Conservation (phyloP, 2,888 invertebrate species). For the Dendrolimus pini region DNA sequence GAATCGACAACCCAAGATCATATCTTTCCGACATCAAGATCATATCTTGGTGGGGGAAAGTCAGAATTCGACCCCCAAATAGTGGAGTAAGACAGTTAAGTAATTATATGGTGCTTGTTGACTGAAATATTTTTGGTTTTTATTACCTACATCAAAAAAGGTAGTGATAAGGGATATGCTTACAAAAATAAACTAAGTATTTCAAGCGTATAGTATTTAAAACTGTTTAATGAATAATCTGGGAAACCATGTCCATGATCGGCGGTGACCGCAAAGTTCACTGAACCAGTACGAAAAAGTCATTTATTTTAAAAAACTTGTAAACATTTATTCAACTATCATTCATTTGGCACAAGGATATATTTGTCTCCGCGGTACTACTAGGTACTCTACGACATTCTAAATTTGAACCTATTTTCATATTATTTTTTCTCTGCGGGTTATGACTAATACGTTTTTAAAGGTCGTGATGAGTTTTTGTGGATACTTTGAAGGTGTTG, state of each 20-base stretch:
- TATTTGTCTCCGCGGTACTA: slow-evolving; percentile 11
- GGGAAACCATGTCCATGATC: slow-evolving; percentile 28
- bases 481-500: slow-evolving; percentile 3
- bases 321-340: slow-evolving; percentile 4
- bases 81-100: too few relatives aligned
- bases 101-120: too few relatives aligned
- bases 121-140: too few relatives aligned
- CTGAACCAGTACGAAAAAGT: slow-evolving; percentile 38
- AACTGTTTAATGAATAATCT: not conserved
- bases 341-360: not conserved
- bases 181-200: too few relatives aligned
- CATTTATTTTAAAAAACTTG: slow-evolving; percentile 5
- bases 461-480: slow-evolving; percentile 1
- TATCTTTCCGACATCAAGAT: too few relatives aligned
- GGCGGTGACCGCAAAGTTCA: slow-evolving; percentile 45
- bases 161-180: too few relatives aligned
- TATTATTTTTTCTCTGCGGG: slow-evolving; percentile 4
- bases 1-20: too few relatives aligned
- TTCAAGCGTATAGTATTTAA: too few relatives aligned
- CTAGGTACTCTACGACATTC: slow-evolving; percentile 3
- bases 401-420: slow-evolving; percentile 10
- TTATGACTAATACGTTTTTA: not conserved
- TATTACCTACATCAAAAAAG: too few relatives aligned
- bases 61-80: too few relatives aligned
- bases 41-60: too few relatives aligned